Percentiles rank a stretch among this genome's conserved stretches.
phyloP scores from a whole-genome alignment of 1,140 invertebrate species.

The Sarcophaga peregrina region DNA sequence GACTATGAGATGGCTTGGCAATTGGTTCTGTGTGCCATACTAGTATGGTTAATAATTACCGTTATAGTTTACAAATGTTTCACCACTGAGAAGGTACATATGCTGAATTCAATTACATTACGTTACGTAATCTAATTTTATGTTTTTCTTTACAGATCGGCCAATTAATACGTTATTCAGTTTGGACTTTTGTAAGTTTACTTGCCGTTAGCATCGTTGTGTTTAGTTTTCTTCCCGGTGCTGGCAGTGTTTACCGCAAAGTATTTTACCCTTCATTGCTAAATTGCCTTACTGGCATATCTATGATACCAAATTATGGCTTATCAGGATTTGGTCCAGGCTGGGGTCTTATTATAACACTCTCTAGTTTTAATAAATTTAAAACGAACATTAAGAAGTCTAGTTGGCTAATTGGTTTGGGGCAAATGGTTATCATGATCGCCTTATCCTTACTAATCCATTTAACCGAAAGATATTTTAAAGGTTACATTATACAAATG shows the following conservation, averaged over 20 bases:
- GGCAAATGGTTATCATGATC: conserved; percentile 30
- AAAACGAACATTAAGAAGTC: conserved; percentile 74
- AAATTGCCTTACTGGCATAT: conserved; percentile 26
- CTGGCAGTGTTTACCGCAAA: conserved; percentile 76
- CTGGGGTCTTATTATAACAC: conserved; percentile 89
- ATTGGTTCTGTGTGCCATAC: conserved; percentile 30
- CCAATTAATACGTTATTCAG: conserved; percentile 49
- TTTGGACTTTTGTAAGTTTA: conserved; percentile 31
- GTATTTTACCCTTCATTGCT: conserved; percentile 76
- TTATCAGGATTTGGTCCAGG: conserved; percentile 81
- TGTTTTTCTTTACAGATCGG: conserved; percentile 52
- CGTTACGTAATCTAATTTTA: neutral
- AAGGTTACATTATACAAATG: neutral
- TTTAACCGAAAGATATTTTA: neutral
- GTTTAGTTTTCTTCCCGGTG: conserved; percentile 73
- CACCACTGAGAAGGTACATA: conserved; percentile 50
- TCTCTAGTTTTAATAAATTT: conserved; percentile 91
- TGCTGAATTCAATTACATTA: neutral
- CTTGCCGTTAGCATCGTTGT: conserved; percentile 45
- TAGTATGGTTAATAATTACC: conserved; percentile 50
- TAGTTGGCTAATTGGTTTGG: conserved; percentile 57
- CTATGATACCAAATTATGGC: conserved; percentile 46
- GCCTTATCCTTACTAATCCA: conserved; percentile 25
- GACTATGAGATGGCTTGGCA: conserved; percentile 31
- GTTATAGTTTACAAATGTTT: conserved; percentile 53